phyloP scores from a whole-genome alignment of 2,888 invertebrate species.

The Romanomermis culicivorax region DNA sequence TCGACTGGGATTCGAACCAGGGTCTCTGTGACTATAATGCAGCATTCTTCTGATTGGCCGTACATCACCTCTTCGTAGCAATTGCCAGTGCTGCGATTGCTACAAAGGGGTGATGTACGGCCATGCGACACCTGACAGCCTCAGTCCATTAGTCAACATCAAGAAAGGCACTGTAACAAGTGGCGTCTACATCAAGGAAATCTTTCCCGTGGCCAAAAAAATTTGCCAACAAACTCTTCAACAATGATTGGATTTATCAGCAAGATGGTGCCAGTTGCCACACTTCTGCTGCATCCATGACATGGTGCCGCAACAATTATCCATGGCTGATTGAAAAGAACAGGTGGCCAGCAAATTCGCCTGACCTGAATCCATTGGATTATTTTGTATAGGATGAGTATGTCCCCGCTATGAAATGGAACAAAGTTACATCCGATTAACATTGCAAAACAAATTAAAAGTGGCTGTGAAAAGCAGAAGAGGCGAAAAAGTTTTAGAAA shows the following conservation, averaged over 20 bases:
- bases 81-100: no score
- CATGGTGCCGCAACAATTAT: background rate
- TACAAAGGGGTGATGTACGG: no score
- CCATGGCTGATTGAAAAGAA: background rate
- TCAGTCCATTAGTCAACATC: background rate
- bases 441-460: background rate
- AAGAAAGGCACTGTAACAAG: background rate
- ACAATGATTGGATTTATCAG: background rate
- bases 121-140: no score
- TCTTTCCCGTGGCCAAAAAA: background rate
- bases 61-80: no score
- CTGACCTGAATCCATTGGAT: conserved; percentile 1
- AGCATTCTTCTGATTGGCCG: no score
- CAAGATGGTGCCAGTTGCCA: background rate
- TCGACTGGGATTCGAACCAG: no score
- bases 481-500: background rate
- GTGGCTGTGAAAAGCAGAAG: background rate
- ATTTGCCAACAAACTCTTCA: background rate
- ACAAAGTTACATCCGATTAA: background rate
- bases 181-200: no score
- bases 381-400: background rate
- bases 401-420: background rate
- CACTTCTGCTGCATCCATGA: background rate
- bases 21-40: no score
- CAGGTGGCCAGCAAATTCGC: conserved; percentile 1